phyloP scores from a whole-genome alignment of 1,140 invertebrate genomes.

The Lucilia cuprina region DNA sequence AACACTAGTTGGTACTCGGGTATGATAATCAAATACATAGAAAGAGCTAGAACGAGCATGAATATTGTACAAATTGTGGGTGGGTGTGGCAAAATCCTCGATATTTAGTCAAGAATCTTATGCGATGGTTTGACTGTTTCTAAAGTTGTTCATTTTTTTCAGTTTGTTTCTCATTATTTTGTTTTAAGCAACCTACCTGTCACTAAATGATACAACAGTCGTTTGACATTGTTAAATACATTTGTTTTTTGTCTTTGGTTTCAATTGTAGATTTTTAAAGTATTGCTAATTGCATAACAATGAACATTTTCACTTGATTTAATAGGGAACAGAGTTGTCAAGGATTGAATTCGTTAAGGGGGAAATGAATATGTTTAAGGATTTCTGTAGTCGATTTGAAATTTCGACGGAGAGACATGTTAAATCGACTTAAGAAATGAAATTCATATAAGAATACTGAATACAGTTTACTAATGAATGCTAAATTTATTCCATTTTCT shows the following conservation, averaged over 20 bases:
- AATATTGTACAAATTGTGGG: neutral
- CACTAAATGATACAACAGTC: constrained; percentile 21
- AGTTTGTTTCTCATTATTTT: neutral
- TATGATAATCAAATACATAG: neutral
- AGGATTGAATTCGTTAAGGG: too few relatives aligned
- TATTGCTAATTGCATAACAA: constrained; percentile 32
- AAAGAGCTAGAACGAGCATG: too few relatives aligned
- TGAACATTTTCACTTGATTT: constrained; percentile 16
- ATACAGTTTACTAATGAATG: too few relatives aligned
- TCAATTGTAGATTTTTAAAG: neutral
- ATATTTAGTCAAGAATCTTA: too few relatives aligned
- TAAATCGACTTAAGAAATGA: too few relatives aligned
- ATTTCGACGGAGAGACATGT: too few relatives aligned
- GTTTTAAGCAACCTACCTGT: neutral
- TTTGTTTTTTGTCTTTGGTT: neutral
- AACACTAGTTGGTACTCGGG: neutral
- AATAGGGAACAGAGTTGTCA: neutral
- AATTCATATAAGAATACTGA: too few relatives aligned
- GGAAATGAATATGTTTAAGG: too few relatives aligned
- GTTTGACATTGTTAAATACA: neutral
- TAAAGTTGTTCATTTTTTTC: too few relatives aligned
- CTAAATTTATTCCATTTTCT: too few relatives aligned
- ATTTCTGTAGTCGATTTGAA: too few relatives aligned
- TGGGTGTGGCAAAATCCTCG: neutral
- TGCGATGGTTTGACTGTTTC: too few relatives aligned